Evolutionary conservation across 2,888 invertebrate species (phyloP), one percentile per base, ranked within the genome.

Genomic region (Chaitophorus viminalis): DNA sequence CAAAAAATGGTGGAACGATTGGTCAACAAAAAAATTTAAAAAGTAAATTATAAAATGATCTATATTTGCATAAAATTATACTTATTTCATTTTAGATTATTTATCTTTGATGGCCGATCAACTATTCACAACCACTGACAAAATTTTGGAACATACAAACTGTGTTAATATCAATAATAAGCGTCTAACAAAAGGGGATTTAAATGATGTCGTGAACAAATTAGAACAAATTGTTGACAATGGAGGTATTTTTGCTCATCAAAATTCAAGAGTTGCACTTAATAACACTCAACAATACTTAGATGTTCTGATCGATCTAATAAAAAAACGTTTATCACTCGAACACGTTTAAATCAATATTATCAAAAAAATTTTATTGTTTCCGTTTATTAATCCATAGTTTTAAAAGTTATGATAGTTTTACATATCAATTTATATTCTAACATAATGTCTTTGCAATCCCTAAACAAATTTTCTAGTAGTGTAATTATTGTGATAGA

Each of bases 41-140:
- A 33, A 87, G 81, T 87, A 87, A 17, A 77, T 68, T 60, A 29
- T 72, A 36, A 70, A 78, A 60, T 46, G 25, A 21, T 31, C n/a
- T 60, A 25, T 11, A 3, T 76, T 76, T 72, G 29, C 9, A 25
- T 72, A 70, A 65, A 76, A n/a, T 77, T 77, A 39, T 25, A 86
- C 2, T 78, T 33, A 36, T 14, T 54, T 54, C 33, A 21, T 54
- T 72, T 81, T 65, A 87, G 87, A 46, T 46, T 79, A 81, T 75
- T 72, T 87, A 72, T 81, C 87, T 25, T 11, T 81, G 39, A 75
- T 87, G 79, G 81, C 87, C 39, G 60, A 87, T 65, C 87, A 87
- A 31, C 65, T 87, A 9, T 65, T 87, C 74, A 60, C 81, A 75
- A 81, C 87, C 4, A n/a, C 87, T n/a, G 87, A 87, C 3, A 87